phyloP scores from a whole-genome alignment of 2,113 vertebrate genomes.

The Thymallus thymallus region DNA sequence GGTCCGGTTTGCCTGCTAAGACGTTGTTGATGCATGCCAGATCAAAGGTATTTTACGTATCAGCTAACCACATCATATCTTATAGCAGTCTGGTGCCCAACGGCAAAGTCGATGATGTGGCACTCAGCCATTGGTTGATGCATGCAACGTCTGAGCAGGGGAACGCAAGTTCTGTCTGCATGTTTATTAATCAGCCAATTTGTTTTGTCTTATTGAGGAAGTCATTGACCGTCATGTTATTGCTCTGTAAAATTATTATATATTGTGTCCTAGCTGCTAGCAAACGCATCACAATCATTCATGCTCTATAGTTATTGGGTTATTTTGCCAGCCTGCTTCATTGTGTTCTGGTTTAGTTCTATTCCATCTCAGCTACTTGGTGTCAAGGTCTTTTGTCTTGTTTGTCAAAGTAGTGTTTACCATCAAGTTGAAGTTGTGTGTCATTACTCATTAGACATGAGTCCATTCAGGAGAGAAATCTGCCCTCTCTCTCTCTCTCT shows the following conservation, averaged over 20 bases:
- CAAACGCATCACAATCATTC: no score
- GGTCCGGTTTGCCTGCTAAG: no score
- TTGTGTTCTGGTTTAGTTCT: neutral
- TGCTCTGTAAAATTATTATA: no score
- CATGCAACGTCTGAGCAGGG: no score
- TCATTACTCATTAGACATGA: neutral
- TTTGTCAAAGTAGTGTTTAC: neutral
- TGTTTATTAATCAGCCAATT: neutral
- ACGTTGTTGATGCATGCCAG: no score
- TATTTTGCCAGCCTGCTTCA: neutral
- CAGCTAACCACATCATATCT: no score
- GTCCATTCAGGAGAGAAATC: no score
- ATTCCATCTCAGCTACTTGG: neutral
- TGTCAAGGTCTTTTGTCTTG: neutral
- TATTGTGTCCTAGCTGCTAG: neutral
- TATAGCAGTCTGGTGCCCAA: no score
- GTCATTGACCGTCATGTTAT: neutral
- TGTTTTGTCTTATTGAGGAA: neutral
- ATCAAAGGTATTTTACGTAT: no score
- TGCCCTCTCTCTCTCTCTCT: no score
- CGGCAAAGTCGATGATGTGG: no score
- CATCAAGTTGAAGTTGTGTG: neutral
- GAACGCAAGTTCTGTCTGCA: neutral
- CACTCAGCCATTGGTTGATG: no score
- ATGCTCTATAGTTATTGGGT: neutral